Percentiles rank a stretch among this genome's conserved stretches.
Conservation (phyloP, 1,140 invertebrate species). For the Acarapis woodi region DNA sequence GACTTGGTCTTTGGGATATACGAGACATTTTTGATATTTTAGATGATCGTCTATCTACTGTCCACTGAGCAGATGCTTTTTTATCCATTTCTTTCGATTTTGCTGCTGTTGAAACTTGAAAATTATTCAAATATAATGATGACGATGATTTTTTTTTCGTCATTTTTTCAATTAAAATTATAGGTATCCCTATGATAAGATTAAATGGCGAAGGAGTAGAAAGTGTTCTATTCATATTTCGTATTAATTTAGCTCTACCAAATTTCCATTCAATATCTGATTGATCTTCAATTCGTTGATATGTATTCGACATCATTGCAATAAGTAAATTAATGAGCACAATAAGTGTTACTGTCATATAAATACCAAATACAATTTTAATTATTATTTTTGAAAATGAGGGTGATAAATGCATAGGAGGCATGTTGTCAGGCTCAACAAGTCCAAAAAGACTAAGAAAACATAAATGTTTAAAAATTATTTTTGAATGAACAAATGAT, state of each 20-base stretch:
- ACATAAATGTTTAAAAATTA: no score
- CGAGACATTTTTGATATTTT: constrained; percentile 1
- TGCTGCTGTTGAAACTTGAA: background rate
- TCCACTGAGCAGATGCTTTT: background rate
- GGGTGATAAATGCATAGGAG: constrained; percentile 23
- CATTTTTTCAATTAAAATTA: constrained; percentile 1
- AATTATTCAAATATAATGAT: background rate
- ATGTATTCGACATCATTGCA: constrained; percentile 99
- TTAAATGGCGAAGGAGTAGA: constrained; percentile 90
- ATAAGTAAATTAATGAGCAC: constrained; percentile 94
- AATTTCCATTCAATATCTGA: constrained; percentile 99
- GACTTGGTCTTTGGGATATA: constrained; percentile 1
- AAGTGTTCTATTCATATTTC: constrained; percentile 92
- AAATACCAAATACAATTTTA: constrained; percentile 54
- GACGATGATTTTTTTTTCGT: constrained; percentile 1
- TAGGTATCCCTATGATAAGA: constrained; percentile 37
- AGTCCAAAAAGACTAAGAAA: constrained; percentile 63
- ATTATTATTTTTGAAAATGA: constrained; percentile 22
- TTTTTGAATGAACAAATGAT: no score
- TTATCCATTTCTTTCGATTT: background rate
- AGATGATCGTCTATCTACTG: background rate
- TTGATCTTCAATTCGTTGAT: constrained; percentile 88
- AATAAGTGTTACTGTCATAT: constrained; percentile 88
- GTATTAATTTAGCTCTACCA: constrained; percentile 84
- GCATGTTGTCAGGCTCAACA: constrained; percentile 43